A percentile compares a stretch with the other conserved stretches of the same genome.
phyloP scores from a whole-genome alignment of 2,888 invertebrate species.

The Tholera decimalis region DNA sequence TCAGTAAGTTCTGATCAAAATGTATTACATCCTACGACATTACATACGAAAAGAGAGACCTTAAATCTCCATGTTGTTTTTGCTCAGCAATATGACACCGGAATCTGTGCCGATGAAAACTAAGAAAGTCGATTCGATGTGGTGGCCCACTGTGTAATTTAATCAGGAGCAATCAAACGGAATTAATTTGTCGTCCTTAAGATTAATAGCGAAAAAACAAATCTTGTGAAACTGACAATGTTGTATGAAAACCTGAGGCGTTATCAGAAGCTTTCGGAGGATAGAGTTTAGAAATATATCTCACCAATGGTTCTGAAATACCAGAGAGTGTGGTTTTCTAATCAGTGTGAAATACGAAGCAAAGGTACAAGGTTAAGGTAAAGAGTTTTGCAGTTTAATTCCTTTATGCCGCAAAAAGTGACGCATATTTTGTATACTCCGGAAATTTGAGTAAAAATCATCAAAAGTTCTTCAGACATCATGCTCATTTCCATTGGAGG shows the following conservation, averaged over 20 bases:
- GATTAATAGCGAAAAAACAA: slow-evolving; percentile 54
- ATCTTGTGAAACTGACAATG: slow-evolving; percentile 19
- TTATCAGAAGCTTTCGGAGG: background rate
- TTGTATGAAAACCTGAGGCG: background rate
- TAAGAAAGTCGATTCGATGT: slow-evolving; percentile 69
- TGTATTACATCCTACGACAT: background rate
- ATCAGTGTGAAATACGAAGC: too few species aligned
- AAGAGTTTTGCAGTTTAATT: slow-evolving; percentile 9
- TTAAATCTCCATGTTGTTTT: slow-evolving; percentile 56
- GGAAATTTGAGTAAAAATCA: background rate
- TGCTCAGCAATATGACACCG: slow-evolving; percentile 79
- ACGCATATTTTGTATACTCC: background rate
- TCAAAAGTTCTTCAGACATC: background rate
- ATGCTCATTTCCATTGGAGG: background rate
- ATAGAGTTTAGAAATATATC: background rate
- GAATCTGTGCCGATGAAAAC: slow-evolving; percentile 76
- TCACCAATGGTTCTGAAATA: background rate
- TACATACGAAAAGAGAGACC: slow-evolving; percentile 1
- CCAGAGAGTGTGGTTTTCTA: too few species aligned
- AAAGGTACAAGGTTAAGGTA: too few species aligned
- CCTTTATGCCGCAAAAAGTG: background rate
- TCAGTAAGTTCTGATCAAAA: background rate
- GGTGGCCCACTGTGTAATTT: slow-evolving; percentile 78
- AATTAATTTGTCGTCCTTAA: slow-evolving; percentile 82
- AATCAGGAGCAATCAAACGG: slow-evolving; percentile 76